Conservation (phyloP, 1,140 invertebrate species). For the Aleiodes sp. region DNA sequence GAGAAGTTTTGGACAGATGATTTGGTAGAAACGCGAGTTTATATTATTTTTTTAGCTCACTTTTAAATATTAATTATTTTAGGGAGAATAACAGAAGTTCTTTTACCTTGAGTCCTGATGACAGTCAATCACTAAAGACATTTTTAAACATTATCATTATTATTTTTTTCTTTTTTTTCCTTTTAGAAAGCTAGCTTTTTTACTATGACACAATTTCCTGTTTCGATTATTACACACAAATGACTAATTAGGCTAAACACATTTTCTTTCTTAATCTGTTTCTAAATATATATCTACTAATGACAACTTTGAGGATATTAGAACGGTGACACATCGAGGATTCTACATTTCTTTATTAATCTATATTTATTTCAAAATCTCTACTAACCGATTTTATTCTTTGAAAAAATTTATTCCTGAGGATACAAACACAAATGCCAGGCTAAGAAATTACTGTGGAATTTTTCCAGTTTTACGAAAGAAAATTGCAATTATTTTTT, state of each 20-base stretch:
- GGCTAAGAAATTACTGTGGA: neutral
- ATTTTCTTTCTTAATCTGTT: neutral
- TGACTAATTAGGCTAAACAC: constrained; percentile 34
- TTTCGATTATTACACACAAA: constrained; percentile 20
- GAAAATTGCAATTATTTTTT: too few relatives aligned
- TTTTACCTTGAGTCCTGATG: neutral
- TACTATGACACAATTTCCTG: neutral
- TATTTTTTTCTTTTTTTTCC: neutral
- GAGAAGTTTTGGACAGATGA: neutral
- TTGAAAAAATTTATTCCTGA: neutral
- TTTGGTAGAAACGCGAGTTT: constrained; percentile 54
- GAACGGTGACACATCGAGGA: constrained; percentile 29
- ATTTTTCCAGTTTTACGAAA: neutral
- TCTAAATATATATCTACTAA: constrained; percentile 29
- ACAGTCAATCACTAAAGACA: neutral
- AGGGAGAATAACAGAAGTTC: neutral
- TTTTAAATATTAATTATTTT: constrained; percentile 7
- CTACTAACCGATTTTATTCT: neutral
- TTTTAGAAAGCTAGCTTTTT: constrained; percentile 22
- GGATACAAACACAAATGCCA: neutral
- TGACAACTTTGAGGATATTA: constrained; percentile 25
- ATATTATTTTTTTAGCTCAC: constrained; percentile 5
- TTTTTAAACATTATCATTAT: neutral
- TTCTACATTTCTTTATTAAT: constrained; percentile 17
- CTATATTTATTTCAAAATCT: constrained; percentile 2